phyloP scores from a whole-genome alignment of 2,113 vertebrate genomes.

The Tychaedon coryphoeus region DNA sequence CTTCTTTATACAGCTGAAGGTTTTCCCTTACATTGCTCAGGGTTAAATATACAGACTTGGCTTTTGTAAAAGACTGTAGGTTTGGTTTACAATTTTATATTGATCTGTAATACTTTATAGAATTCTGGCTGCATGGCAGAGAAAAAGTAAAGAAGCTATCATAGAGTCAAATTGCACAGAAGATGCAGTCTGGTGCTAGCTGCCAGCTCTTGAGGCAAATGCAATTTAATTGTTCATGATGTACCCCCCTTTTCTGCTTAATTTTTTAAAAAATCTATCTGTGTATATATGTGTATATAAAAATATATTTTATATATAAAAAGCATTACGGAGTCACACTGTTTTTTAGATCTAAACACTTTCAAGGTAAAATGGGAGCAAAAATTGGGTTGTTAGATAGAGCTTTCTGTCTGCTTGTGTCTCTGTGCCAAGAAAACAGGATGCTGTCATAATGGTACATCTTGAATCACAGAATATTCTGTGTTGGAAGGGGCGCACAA shows the following conservation, averaged over 20 bases:
- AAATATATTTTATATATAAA: neutral
- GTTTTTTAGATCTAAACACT: neutral
- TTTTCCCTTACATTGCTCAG: neutral
- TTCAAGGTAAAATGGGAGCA: neutral
- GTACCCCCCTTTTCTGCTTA: neutral
- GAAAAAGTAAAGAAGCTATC: neutral
- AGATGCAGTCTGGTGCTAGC: neutral
- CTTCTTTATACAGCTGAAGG: neutral
- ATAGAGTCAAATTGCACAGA: neutral
- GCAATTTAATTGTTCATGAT: neutral
- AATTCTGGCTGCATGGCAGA: neutral
- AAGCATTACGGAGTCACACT: neutral
- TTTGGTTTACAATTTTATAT: neutral
- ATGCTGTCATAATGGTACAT: neutral
- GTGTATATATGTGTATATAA: neutral
- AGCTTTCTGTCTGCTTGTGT: neutral
- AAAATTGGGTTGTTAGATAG: neutral
- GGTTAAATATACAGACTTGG: neutral
- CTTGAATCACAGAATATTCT: neutral
- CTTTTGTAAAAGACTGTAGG: neutral
- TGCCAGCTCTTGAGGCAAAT: slow-evolving; percentile 10
- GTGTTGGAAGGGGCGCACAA: neutral
- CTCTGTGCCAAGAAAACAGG: neutral
- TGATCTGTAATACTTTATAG: neutral
- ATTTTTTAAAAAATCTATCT: neutral